Base-by-base conservation (phyloP, 92 coral and sea anemone species). In the Epizoanthus rinbou region DNA sequence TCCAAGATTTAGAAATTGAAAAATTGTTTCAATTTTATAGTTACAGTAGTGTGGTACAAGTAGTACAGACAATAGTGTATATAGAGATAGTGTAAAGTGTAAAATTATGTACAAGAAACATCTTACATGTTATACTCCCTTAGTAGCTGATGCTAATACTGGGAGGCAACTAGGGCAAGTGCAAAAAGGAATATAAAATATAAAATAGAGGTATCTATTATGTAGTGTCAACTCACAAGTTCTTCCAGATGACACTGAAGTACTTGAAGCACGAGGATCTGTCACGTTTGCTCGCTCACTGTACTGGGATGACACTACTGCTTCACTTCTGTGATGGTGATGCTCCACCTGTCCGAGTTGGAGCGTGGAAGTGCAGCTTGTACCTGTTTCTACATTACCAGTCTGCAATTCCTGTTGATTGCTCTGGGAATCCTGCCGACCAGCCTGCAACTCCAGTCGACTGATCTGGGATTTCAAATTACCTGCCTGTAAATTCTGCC, bases 171-270 rank as follows among this genome's bases (percentile, higher is more conserved):
- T n/a, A n/a, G n/a, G n/a, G n/a, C n/a, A n/a, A n/a, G n/a, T n/a
- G n/a, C n/a, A n/a, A n/a, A 39, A n/a, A n/a, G n/a, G n/a, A n/a
- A n/a, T n/a, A n/a, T n/a, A n/a, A n/a, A n/a, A n/a, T n/a, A n/a
- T n/a, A n/a, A n/a, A n/a, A n/a, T n/a, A n/a, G n/a, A 50, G 11
- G 14, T 11, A 50, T 50, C 9, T 1, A 10, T 50, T 9, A 50
- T 50, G 54, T 1, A 10, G 54, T 50, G 54, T 10, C 54, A 50
- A 78, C 82, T 62, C 25, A 78, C 82, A 41, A 60, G 82, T 65
- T 78, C 59, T 41, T 63, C 82, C 72, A 7, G 54, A 50, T 50
- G 54, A 3, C 54, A 50, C 54, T 50, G 72, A 78, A 22, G 57
- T 43, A 14, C 22, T 62, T 23, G 59, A 17, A 57, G 71, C 8